These are phyloP conservation scores for Platalea minor DNA, from an alignment of 2,797 vertebrate genomes.

Conservation along the genomic window DNA sequence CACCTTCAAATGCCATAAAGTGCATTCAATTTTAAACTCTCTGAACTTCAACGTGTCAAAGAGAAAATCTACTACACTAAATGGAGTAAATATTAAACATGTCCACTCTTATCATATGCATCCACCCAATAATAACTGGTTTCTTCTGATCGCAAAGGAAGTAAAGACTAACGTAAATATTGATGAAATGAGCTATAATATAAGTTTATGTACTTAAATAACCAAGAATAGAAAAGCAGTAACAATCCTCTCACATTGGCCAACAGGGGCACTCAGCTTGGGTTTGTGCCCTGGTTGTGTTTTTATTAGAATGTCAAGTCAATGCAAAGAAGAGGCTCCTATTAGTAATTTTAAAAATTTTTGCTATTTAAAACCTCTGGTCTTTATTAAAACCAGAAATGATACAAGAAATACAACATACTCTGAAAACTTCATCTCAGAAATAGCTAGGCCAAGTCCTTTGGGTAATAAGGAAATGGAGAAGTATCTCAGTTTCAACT, in stretches of 20 bases:
- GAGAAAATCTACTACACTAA: neutral
- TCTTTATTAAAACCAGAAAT: constrained; percentile 45
- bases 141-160: neutral
- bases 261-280: neutral
- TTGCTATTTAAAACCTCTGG: neutral
- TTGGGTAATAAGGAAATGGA: neutral
- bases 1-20: neutral
- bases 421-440: constrained; percentile 13
- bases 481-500: neutral
- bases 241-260: neutral
- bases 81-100: neutral
- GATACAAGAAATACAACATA: neutral
- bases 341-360: neutral
- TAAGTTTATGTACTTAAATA: neutral
- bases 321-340: neutral
- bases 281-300: neutral
- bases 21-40: neutral
- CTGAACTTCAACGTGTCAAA: neutral
- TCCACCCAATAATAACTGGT: neutral
- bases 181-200: neutral
- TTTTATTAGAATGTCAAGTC: neutral
- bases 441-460: constrained; percentile 7
- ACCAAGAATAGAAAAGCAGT: neutral
- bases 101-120: neutral
- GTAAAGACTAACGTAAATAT: neutral